Evolutionary conservation across 2,888 invertebrate genomes (phyloP).

Genomic region (Merodon equestris): DNA sequence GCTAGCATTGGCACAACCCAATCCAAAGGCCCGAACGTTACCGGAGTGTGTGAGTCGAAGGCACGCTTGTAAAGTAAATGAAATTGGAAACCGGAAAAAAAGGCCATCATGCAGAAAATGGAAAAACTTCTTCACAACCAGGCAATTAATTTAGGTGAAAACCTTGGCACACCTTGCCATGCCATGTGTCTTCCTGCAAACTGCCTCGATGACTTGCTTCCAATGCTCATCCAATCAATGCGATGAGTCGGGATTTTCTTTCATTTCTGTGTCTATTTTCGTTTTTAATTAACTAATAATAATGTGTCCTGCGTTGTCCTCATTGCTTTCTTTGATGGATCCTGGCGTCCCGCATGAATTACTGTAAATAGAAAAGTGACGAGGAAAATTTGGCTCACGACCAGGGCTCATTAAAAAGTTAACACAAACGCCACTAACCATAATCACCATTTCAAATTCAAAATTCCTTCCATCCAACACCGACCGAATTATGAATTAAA

Average conservation of each 20-base stretch:
- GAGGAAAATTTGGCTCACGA: slow-evolving; percentile 29
- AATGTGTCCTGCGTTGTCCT: slow-evolving; percentile 29
- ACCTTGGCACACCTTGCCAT: slow-evolving; percentile 48
- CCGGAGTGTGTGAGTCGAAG: background rate
- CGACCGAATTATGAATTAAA: slow-evolving; percentile 50
- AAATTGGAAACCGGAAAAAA: slow-evolving; percentile 74
- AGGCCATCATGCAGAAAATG: slow-evolving; percentile 75
- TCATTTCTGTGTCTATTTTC: too few species aligned
- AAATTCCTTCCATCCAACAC: slow-evolving; percentile 22
- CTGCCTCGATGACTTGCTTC: slow-evolving; percentile 1
- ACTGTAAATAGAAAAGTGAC: background rate
- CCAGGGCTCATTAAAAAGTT: slow-evolving; percentile 61
- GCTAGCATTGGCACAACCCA: slow-evolving; percentile 41
- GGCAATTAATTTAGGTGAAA: slow-evolving; percentile 60
- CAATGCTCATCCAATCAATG: slow-evolving; percentile 26
- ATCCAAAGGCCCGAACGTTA: background rate
- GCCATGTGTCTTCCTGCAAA: slow-evolving; percentile 14
- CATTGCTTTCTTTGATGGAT: too few species aligned
- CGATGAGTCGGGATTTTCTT: slow-evolving; percentile 33
- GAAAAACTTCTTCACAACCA: slow-evolving; percentile 72
- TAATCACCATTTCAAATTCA: background rate
- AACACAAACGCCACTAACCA: slow-evolving; percentile 17
- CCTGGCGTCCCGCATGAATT: too few species aligned
- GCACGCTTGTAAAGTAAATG: slow-evolving; percentile 53
- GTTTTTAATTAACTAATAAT: slow-evolving; percentile 60